Percentiles rank a stretch among this genome's conserved stretches.
Evolutionary conservation across 2,797 vertebrate species (phyloP).

Genomic region (Diglossa cyanea): DNA sequence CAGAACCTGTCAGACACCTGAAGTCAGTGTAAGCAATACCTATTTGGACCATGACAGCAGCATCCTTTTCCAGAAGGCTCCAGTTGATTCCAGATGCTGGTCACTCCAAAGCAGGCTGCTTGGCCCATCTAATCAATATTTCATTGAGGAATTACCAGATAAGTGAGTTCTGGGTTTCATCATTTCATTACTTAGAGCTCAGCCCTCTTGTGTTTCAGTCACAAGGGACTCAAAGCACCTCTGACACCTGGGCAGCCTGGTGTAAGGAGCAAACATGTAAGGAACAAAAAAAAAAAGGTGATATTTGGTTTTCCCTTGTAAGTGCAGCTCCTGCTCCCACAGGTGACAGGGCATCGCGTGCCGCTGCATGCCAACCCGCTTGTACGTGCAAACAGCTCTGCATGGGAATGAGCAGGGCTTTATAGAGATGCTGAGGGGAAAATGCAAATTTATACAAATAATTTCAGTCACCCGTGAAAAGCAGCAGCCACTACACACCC

Average conservation of each 20-base stretch:
- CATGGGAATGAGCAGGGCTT: not conserved
- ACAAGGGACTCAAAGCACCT: not conserved
- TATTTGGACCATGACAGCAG: not conserved
- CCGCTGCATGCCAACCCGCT: not conserved
- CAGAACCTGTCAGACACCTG: not conserved
- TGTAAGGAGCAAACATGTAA: not conserved
- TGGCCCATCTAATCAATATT: not conserved
- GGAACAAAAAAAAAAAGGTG: no score
- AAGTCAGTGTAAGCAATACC: not conserved
- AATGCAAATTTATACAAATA: conserved; percentile 46
- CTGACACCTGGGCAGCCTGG: accelerated
- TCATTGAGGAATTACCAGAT: not conserved
- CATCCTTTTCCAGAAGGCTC: not conserved
- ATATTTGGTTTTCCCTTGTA: not conserved
- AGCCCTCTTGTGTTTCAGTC: not conserved
- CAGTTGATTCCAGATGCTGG: not conserved
- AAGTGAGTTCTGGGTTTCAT: not conserved
- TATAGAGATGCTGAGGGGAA: not conserved
- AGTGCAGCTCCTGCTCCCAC: not conserved
- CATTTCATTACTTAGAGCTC: not conserved
- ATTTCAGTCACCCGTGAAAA: conserved; percentile 27
- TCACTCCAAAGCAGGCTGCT: not conserved
- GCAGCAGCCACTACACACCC: not conserved
- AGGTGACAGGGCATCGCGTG: not conserved
- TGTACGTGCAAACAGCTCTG: not conserved